Base-by-base conservation (phyloP, 2,888 invertebrate genomes). In the Calliopum simillimum region DNA sequence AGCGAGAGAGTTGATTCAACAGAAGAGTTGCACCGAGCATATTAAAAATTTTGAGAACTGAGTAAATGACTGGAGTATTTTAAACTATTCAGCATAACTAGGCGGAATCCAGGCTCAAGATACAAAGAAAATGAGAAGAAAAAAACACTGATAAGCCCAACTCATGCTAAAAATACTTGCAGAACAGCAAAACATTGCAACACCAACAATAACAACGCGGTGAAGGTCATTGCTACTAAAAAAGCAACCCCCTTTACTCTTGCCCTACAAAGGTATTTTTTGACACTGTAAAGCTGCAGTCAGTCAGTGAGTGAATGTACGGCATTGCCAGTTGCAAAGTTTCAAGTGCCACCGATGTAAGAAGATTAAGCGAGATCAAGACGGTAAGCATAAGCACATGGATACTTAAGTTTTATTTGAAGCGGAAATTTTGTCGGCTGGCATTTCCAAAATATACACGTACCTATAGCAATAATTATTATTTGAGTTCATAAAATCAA, bases 201-300 rank as follows among this genome's bases (percentile, higher is more conserved):
- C 43, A 59, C 6, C 44, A 66, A 25, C 80, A 79, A 81, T 79
- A 81, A 85, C 85, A 85, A 84, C 84, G 84, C 85, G 85, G 85
- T 86, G 85, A 86, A 86, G 85, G 85, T 86, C 85, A 85, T 85
- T 86, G 85, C 85, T 86, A 85, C 85, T 85, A 85, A 82, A 85
- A 82, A 84, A 82, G 81, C 82, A 78, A 81, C 82, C 82, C 82
- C 82, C 81, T 82, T 81, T 82, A 81, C 80, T 81, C 82, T 84
- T 44, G 41, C 46, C 58, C 64, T 16, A n/a, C 51, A 33, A 19
- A 44, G 16, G n/a, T 49, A 8, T n/a, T 23, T 49, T 23, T 14
- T 21, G 49, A 25, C 4, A 12, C n/a, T 23, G 11, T 43, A 25
- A 21, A 19, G 11, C 46, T 55, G 56, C 56, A 49, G 44, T 44